Percentiles rank a stretch among this genome's conserved stretches.
Conservation (phyloP, 1,140 invertebrate genomes). For the Papilio xuthus region DNA sequence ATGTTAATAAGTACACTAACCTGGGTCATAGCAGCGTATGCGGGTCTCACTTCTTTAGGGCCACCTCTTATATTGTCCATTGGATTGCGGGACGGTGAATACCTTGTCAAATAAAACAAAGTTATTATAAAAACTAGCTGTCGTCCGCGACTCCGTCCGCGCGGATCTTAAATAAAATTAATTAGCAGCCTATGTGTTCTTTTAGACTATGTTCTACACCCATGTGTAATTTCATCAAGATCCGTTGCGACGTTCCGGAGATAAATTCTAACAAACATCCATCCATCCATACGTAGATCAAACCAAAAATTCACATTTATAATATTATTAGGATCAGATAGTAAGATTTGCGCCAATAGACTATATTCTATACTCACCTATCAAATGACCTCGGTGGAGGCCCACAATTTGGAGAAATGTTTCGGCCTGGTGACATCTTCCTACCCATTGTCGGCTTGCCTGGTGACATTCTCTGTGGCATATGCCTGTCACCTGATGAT, state of each 20-base stretch:
- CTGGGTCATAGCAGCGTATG: conserved; percentile 54
- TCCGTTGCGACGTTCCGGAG: too few species aligned
- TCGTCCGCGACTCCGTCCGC: too few species aligned
- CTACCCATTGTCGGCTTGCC: not conserved
- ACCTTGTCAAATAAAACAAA: conserved; percentile 39
- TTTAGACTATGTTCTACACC: too few species aligned
- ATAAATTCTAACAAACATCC: too few species aligned
- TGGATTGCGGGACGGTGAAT: conserved; percentile 43
- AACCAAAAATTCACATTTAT: too few species aligned
- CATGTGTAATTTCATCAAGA: too few species aligned
- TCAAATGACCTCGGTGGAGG: not conserved
- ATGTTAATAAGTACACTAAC: conserved; percentile 45
- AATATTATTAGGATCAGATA: too few species aligned
- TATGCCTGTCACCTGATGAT: conserved; percentile 22
- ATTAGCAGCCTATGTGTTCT: too few species aligned
- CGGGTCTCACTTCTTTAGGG: conserved; percentile 57
- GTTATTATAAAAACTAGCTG: too few species aligned
- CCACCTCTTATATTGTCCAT: conserved; percentile 36
- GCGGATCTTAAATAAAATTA: too few species aligned
- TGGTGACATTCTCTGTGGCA: conserved; percentile 37
- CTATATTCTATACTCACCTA: not conserved
- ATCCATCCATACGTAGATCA: too few species aligned
- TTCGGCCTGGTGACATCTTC: conserved; percentile 25
- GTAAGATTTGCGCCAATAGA: too few species aligned
- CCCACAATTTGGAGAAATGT: not conserved